phyloP scores from a whole-genome alignment of 1,140 invertebrate species.

The Drosophila yakuba region DNA sequence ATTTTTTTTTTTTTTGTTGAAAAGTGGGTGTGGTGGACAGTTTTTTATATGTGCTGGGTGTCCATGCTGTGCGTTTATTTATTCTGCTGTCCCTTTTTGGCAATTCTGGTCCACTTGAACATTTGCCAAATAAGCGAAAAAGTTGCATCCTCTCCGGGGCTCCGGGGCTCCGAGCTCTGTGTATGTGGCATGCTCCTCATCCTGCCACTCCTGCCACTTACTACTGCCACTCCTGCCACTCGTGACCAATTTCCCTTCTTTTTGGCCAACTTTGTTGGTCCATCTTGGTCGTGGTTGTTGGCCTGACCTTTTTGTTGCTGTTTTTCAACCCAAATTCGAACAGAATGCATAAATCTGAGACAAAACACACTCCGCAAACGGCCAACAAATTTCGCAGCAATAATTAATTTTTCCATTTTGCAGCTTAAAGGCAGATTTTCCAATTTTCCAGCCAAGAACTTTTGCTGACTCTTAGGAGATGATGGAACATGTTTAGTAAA shows the following conservation, averaged over 20 bases:
- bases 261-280: constrained; percentile 11
- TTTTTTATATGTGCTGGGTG: constrained; percentile 16
- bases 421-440: constrained; percentile 2
- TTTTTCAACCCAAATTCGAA: constrained; percentile 55
- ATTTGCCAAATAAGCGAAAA: constrained; percentile 78
- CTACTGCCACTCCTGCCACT: neutral
- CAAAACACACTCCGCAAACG: constrained; percentile 13
- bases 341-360: constrained; percentile 65
- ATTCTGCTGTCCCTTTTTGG: constrained; percentile 63
- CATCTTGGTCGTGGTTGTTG: constrained; percentile 10
- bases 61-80: constrained; percentile 57
- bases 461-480: constrained; percentile 6
- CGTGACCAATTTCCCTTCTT: neutral
- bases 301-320: constrained; percentile 35
- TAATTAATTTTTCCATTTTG: constrained; percentile 41
- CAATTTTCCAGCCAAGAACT: constrained; percentile 4
- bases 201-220: neutral
- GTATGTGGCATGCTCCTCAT: neutral
- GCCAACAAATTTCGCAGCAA: constrained; percentile 4
- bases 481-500: neutral
- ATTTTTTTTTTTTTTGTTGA: neutral
- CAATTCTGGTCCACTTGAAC: constrained; percentile 69
- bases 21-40: too few species aligned
- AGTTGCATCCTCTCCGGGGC: constrained; percentile 50
- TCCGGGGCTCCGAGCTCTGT: neutral